A percentile compares a stretch with the other conserved stretches of the same genome.
Conservation (phyloP, 2,113 vertebrate genomes). For the Uria lomvia region DNA sequence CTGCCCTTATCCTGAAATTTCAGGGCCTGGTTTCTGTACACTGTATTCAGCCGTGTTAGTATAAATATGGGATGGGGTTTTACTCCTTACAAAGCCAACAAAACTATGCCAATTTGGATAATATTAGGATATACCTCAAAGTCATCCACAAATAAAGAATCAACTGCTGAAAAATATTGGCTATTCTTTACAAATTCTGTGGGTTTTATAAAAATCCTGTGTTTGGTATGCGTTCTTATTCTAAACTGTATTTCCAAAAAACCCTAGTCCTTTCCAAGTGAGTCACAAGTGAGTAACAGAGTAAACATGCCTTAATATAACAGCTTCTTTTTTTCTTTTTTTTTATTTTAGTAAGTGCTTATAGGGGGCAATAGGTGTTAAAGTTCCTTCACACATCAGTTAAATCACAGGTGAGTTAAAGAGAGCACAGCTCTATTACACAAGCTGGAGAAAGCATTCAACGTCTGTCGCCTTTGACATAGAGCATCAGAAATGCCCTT, state of each 20-base stretch:
- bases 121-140: neutral
- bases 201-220: neutral
- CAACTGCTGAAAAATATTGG: neutral
- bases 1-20: neutral
- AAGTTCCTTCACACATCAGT: neutral
- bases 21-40: accelerated
- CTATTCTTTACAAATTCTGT: neutral
- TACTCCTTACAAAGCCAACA: neutral
- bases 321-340: neutral
- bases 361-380: neutral
- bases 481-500: conserved; percentile 26
- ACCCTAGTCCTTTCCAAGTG: neutral
- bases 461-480: conserved; percentile 31
- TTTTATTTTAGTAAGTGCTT: neutral
- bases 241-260: neutral
- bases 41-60: neutral
- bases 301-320: neutral
- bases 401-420: conserved; percentile 13
- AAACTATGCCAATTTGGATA: neutral
- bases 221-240: neutral
- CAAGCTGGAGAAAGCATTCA: neutral
- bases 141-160: neutral
- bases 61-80: neutral
- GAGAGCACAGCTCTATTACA: neutral
- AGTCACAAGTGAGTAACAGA: neutral